Evolutionary conservation across 2,888 invertebrate species (phyloP).

Genomic region (Harmothoe impar): DNA sequence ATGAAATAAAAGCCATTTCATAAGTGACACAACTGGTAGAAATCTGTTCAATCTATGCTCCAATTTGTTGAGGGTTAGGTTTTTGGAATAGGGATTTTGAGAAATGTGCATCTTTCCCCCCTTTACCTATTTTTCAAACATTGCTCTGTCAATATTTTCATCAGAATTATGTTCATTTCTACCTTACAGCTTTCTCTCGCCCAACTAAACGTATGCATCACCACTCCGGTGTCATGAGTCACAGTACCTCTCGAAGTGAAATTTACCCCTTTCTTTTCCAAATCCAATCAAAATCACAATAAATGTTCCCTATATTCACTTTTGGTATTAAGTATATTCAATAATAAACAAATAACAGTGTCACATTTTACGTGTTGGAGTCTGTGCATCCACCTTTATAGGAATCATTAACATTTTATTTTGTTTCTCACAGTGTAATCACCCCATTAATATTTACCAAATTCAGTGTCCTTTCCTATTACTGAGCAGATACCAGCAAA

Average conservation of each 20-base stretch:
- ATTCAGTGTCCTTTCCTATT: too few species aligned
- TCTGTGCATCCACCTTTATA: not conserved
- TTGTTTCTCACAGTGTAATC: not conserved
- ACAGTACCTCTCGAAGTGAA: not conserved
- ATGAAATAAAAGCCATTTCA: too few species aligned
- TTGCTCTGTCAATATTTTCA: not conserved
- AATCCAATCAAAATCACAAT: not conserved
- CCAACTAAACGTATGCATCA: conserved; percentile 47
- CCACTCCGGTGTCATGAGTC: not conserved
- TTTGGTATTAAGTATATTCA: not conserved
- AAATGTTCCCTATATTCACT: not conserved
- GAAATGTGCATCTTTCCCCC: too few species aligned
- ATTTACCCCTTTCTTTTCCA: not conserved
- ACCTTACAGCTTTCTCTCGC: conserved; percentile 4
- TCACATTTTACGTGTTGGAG: not conserved
- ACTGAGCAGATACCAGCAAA: not conserved
- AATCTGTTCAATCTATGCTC: too few species aligned
- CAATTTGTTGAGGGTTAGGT: too few species aligned
- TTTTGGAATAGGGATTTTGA: too few species aligned
- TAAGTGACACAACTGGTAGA: too few species aligned
- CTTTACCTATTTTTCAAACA: not conserved
- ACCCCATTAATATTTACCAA: not conserved
- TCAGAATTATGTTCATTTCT: not conserved
- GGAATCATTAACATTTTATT: not conserved
- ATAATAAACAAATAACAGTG: not conserved